These are phyloP conservation scores for Charadrius vociferus DNA, from an alignment of 2,113 vertebrate genomes.

Conservation along the genomic window DNA sequence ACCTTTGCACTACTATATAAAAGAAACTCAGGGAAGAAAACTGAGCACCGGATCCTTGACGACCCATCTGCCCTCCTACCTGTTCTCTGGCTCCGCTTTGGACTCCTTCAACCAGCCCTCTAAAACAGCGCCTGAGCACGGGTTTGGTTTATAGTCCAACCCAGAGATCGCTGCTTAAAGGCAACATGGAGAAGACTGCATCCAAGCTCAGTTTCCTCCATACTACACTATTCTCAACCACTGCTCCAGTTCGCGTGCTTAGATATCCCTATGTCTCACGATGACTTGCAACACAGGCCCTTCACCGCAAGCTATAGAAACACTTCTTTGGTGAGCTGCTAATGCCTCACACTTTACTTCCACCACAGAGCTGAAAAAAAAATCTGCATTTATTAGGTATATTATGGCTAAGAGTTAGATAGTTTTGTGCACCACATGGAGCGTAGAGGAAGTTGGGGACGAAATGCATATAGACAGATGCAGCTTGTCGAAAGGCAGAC, in stretches of 20 bases:
- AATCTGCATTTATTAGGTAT: neutral
- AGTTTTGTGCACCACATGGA: neutral
- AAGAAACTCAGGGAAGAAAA: neutral
- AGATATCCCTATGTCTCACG: neutral
- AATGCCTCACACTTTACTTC: neutral
- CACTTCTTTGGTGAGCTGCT: neutral
- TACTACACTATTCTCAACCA: neutral
- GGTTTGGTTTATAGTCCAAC: neutral
- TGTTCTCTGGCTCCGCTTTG: neutral
- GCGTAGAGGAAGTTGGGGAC: neutral
- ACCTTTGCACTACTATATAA: neutral
- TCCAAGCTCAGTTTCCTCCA: neutral
- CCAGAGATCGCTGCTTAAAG: neutral
- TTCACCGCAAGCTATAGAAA: neutral
- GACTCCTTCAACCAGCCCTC: neutral
- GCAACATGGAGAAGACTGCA: neutral
- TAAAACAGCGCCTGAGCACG: neutral
- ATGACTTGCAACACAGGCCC: neutral
- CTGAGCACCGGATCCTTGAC: neutral
- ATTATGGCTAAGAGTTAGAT: rapidly evolving
- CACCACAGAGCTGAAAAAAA: neutral
- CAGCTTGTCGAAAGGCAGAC: neutral
- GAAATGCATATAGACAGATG: neutral
- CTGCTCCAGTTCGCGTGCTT: neutral
- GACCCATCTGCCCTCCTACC: neutral